Conservation (phyloP, 2,888 invertebrate genomes). For the Ichneumoninae sp. region DNA sequence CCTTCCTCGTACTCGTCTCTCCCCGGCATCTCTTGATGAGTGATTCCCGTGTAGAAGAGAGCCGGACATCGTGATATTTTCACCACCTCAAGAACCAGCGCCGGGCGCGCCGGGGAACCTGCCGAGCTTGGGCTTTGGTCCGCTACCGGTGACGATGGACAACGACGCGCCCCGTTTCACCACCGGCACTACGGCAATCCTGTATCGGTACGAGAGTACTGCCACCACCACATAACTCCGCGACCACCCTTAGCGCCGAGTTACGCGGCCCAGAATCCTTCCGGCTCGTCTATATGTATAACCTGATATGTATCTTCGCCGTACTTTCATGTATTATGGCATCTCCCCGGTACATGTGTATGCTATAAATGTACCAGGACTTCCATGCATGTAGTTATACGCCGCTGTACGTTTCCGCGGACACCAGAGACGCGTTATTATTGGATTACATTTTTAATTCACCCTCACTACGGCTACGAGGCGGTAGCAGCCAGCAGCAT, state of each 20-base stretch:
- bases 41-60: slow-evolving; percentile 62
- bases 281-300: slow-evolving; percentile 62
- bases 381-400: slow-evolving; percentile 58
- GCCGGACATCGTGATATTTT: slow-evolving; percentile 78
- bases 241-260: slow-evolving; percentile 43
- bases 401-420: slow-evolving; percentile 71
- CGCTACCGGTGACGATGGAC: slow-evolving; percentile 31
- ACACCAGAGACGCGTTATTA: slow-evolving; percentile 84
- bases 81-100: slow-evolving; percentile 74
- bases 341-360: neutral
- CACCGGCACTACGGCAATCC: slow-evolving; percentile 30
- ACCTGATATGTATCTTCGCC: slow-evolving; percentile 64
- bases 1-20: slow-evolving; percentile 47
- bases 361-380: slow-evolving; percentile 29
- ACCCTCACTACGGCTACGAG: slow-evolving; percentile 75
- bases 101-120: neutral
- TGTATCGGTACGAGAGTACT: slow-evolving; percentile 49
- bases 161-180: slow-evolving; percentile 33
- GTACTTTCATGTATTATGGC: slow-evolving; percentile 60
- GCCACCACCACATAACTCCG: slow-evolving; percentile 13
- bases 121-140: slow-evolving; percentile 10
- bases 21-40: slow-evolving; percentile 55
- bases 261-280: slow-evolving; percentile 60
- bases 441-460: slow-evolving; percentile 85
- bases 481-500: slow-evolving; percentile 64